phyloP scores from a whole-genome alignment of 2,888 invertebrate species.

The Dryomyza anilis region DNA sequence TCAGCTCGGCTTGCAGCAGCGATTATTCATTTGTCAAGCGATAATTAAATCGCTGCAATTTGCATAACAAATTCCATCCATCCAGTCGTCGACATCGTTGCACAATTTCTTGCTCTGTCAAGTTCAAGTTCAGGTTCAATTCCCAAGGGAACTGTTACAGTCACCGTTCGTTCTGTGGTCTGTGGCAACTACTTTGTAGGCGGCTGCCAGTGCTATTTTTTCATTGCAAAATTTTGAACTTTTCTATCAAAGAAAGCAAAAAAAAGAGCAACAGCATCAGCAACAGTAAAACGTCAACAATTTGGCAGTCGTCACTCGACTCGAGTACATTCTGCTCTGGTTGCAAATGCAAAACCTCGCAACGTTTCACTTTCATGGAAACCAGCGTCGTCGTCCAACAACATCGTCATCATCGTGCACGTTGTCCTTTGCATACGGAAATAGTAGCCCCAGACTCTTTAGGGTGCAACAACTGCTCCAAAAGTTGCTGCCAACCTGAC shows the following conservation, averaged over 20 bases:
- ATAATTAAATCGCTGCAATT: constrained; percentile 55
- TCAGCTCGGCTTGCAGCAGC: constrained; percentile 48
- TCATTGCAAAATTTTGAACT: too few relatives aligned
- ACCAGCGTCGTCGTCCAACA: background rate
- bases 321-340: background rate
- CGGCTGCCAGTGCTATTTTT: too few relatives aligned
- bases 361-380: constrained; percentile 51
- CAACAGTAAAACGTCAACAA: background rate
- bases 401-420: constrained; percentile 36
- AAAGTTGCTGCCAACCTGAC: constrained; percentile 50
- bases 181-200: background rate
- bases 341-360: background rate
- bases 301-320: background rate
- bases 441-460: too few relatives aligned
- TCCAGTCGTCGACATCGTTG: background rate
- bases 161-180: background rate
- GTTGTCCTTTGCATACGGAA: constrained; percentile 58
- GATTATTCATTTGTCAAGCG: constrained; percentile 57
- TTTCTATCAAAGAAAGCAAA: too few relatives aligned
- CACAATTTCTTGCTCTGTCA: background rate
- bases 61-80: constrained; percentile 49
- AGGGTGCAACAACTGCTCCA: too few relatives aligned
- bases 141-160: background rate
- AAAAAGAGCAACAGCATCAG: background rate
- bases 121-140: background rate